Conservation (phyloP, 2,113 vertebrate species). For the Trachemys scripta region DNA sequence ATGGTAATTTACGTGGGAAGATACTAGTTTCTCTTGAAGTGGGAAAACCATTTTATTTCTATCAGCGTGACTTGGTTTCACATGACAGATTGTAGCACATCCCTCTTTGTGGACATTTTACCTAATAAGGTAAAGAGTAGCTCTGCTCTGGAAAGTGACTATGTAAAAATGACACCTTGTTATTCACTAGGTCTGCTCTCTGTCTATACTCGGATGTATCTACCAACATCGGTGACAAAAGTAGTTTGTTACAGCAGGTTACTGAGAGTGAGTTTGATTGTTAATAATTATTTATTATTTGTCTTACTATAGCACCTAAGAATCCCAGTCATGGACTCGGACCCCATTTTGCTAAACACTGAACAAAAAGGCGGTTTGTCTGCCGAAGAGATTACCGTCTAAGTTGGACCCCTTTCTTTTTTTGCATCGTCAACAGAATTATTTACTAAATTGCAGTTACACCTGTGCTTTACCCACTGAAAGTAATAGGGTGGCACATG, state of each 20-base stretch:
- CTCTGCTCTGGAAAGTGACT: conserved; percentile 45
- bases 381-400: not conserved
- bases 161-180: conserved; percentile 5
- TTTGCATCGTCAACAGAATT: not conserved
- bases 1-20: conserved; percentile 77
- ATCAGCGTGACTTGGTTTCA: conserved; percentile 65
- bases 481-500: not conserved
- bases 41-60: conserved; percentile 75
- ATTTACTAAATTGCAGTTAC: not conserved
- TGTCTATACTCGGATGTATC: not conserved
- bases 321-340: not conserved
- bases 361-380: not conserved
- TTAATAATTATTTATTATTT: not conserved
- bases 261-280: not conserved
- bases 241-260: not conserved
- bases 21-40: conserved; percentile 60
- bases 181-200: conserved; percentile 35
- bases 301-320: not conserved
- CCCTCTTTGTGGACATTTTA: conserved; percentile 64
- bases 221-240: not conserved
- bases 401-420: not conserved
- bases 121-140: conserved; percentile 76
- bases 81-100: conserved; percentile 58
- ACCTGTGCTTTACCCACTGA: not conserved
- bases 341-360: not conserved